Percentiles rank a stretch among this genome's conserved stretches.
phyloP scores from a whole-genome alignment of 2,888 invertebrate species.

The Cosmorhoe ocellata region DNA sequence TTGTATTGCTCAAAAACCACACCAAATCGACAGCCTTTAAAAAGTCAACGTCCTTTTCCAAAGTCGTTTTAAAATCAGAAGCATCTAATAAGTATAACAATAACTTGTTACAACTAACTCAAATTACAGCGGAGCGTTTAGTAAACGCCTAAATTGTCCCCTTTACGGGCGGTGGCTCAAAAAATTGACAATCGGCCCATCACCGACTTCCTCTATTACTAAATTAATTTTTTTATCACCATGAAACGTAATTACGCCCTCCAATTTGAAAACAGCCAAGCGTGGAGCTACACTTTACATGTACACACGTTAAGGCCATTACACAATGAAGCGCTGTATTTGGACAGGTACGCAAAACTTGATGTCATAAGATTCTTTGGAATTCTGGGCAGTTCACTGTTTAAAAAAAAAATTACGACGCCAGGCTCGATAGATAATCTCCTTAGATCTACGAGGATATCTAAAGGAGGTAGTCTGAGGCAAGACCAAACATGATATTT shows the following conservation, averaged over 20 bases:
- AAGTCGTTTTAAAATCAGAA: background rate
- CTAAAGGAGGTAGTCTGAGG: no score
- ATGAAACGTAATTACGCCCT: constrained; percentile 60
- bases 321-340: background rate
- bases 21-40: no score
- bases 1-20: no score
- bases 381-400: no score
- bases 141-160: constrained; percentile 32
- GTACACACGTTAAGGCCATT: constrained; percentile 14
- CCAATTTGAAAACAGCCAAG: constrained; percentile 62
- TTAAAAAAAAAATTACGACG: no score
- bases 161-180: constrained; percentile 35
- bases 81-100: constrained; percentile 4
- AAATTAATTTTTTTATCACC: constrained; percentile 57
- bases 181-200: constrained; percentile 41
- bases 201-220: constrained; percentile 59
- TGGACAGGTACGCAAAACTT: background rate
- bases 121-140: constrained; percentile 29
- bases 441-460: no score
- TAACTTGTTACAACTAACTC: constrained; percentile 20
- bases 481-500: no score
- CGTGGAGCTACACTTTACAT: constrained; percentile 51
- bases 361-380: no score
- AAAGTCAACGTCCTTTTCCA: no score
- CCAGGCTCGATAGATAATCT: no score